Evolutionary conservation across 2,113 vertebrate species (phyloP), one percentile per base, ranked within the genome.

Genomic region (Nothocercus julius): DNA sequence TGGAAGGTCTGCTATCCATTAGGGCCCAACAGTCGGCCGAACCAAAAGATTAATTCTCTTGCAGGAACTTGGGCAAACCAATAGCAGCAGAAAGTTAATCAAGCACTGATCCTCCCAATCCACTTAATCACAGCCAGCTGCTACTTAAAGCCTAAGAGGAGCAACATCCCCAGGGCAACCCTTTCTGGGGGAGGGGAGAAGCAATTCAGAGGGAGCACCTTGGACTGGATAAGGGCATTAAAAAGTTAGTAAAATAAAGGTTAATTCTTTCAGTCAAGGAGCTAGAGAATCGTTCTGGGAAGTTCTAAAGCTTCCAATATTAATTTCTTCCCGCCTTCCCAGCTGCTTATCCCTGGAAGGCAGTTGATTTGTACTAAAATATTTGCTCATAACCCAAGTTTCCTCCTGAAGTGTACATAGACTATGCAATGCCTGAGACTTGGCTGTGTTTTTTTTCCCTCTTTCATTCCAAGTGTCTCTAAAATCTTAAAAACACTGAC

Each of bases 161-260:
- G 88, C 96, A 97, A 97, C 89, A 93, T 95, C 96, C 97, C 92
- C 45, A 78, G 96, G 97, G 97, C 97, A 94, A 80, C 92, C 85
- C 87, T 70, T 32, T 32, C 16, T 32, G 28, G 28, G 93, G 95
- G 92, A 89, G 91, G 95, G 87, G 90, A 61, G 78, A 70, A 87
- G 5, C 36, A 38, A 53, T 44, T n/a, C 51, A 28, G 61, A 91
- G 90, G 18, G 92, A 96, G 96, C 88, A 96, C 95, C 96, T 92
- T 97, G 90, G 67, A 95, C 96, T 85, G 89, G 84, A 74, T 93
- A 95, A 98, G 97, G 98, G 98, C 97, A 98, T 95, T 85, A 97
- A 93, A 91, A 98, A 98, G 98, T 98, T 98, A 98, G 97, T 98
- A 97, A 98, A 98, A 98, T 97, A 98, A 95, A 97, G 97, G 96